Evolutionary conservation across 53 echinoderm and acorn worm genomes (phyloP).

Genomic region (Echinarachnius parma): DNA sequence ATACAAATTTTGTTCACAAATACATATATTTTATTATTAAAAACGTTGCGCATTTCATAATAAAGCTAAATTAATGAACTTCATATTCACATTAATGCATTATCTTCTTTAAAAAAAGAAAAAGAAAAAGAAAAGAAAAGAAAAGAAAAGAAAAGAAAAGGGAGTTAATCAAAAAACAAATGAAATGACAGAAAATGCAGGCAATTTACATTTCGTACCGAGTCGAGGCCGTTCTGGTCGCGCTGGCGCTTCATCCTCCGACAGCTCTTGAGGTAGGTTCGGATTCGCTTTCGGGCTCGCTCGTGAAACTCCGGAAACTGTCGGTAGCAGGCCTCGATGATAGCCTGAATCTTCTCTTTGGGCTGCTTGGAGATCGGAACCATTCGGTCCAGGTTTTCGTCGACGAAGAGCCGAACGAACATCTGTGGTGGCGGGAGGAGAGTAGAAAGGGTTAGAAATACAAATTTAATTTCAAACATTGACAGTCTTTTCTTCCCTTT

Average conservation of each 20-base stretch:
- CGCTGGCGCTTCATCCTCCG: constrained; percentile 97
- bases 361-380: constrained; percentile 99
- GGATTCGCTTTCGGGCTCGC: constrained; percentile 92
- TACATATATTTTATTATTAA: no score
- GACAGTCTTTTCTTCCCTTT: no score
- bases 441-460: no score
- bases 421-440: constrained; percentile 61
- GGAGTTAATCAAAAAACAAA: not conserved
- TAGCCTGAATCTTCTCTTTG: constrained; percentile 98
- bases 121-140: not conserved
- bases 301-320: constrained; percentile 99
- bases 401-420: constrained; percentile 95
- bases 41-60: no score
- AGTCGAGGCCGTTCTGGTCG: constrained; percentile 94
- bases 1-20: no score
- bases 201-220: constrained; percentile 57
- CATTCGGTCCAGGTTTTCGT: constrained; percentile 97
- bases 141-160: constrained; percentile 16
- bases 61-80: no score
- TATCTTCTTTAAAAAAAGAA: not conserved
- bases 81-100: no score
- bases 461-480: no score
- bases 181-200: not conserved
- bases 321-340: constrained; percentile 97
- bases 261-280: constrained; percentile 99